Evolutionary conservation across 2,113 vertebrate species (phyloP), one percentile per base, ranked within the genome.

Genomic region (Clarias macrocephalus): DNA sequence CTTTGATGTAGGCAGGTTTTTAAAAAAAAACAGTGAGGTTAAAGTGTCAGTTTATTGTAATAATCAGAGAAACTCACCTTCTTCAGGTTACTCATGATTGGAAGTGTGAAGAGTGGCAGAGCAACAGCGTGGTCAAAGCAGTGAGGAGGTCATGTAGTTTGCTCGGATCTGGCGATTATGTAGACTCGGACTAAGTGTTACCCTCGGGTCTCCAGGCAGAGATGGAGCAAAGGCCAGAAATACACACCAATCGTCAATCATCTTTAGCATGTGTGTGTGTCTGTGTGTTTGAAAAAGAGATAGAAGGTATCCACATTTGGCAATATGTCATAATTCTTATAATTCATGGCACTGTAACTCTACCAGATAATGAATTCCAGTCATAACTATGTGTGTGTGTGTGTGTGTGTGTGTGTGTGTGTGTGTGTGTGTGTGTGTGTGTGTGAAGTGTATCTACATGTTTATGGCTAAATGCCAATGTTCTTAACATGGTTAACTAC

Each of bases 141-240:
- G 52, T 19, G n/a, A 75, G 86, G 23, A 81, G 59, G 81, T 79
- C 60, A 48, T 56, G 59, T 15, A 84, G 84, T 91, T 85, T 76
- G 90, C 90, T 83, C 84, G 52, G 82, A 33, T 80, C 75, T 56
- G 25, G 82, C 85, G 68, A 82, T 81, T 84, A 76, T 87, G 66
- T 84, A 76, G 56, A 83, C 33, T 81, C 25, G 15, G 83, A 42
- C 59, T 63, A 54, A 52, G 28, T 28, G 65, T 77, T 86, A 63
- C 86, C 65, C 59, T 28, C 16, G 70, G 86, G 93, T 95, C 91
- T 91, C 94, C 87, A 86, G 93, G 94, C 90, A 93, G 91, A 91
- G 86, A 80, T 91, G 91, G 76, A 10, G n/a, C n/a, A 5, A 70
- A 89, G 89, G 89, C 93, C 90, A 92, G 85, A 86, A 94, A 94